phyloP scores from a whole-genome alignment of 2,113 vertebrate species.

The Pomatorhinus ruficollis region DNA sequence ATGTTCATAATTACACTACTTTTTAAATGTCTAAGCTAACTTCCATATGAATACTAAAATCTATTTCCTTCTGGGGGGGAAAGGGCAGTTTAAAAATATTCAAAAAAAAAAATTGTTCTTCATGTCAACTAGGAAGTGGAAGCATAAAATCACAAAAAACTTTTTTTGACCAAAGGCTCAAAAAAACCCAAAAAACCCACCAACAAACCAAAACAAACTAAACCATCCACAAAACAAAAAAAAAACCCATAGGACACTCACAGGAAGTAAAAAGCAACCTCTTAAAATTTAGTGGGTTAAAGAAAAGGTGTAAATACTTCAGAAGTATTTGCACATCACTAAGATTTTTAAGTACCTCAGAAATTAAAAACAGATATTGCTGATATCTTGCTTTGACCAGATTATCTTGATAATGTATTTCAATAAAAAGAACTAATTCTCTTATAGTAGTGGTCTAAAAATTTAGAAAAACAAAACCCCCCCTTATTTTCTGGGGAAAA shows the following conservation, averaged over 20 bases:
- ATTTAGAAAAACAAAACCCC: not conserved
- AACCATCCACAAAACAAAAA: not conserved
- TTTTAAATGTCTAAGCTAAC: not conserved
- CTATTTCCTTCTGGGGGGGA: not conserved
- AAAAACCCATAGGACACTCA: not conserved
- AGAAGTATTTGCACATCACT: not conserved
- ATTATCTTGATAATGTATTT: not conserved
- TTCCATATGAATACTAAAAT: not conserved
- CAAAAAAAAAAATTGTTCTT: not conserved
- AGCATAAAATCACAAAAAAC: not conserved
- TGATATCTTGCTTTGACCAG: not conserved
- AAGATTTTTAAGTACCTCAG: not conserved
- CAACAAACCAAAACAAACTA: not conserved
- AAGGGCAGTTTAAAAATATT: not conserved
- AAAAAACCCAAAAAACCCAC: not conserved
- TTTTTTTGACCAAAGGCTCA: not conserved
- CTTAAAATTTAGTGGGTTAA: not conserved
- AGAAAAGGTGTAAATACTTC: not conserved
- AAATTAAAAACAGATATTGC: not conserved
- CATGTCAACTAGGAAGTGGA: not conserved
- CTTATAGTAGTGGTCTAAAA: not conserved
- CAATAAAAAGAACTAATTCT: not conserved
- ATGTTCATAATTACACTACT: not conserved
- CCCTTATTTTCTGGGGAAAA: not conserved
- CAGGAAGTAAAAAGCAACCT: not conserved